Evolutionary conservation across 2,113 vertebrate genomes (phyloP).

Genomic region (Ceyx melanurus): DNA sequence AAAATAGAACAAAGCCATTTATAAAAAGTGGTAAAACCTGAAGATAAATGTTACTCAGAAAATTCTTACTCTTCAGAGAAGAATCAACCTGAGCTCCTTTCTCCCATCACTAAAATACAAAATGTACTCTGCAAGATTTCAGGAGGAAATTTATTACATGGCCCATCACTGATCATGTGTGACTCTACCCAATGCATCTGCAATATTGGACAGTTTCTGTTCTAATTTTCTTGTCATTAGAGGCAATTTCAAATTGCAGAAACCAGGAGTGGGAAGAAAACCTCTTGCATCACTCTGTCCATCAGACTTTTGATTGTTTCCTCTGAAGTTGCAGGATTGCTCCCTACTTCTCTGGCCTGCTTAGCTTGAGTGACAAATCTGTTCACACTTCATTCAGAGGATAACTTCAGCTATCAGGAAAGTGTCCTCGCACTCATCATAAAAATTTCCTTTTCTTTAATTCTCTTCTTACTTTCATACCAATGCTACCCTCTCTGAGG

Average conservation of each 20-base stretch:
- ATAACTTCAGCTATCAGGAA: background rate
- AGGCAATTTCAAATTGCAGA: background rate
- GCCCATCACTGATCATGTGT: fast-evolving
- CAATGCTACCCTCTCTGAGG: background rate
- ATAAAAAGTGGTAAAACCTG: background rate
- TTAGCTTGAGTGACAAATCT: background rate
- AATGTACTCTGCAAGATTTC: background rate
- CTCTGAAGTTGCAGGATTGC: background rate
- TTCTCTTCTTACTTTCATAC: background rate
- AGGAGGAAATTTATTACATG: background rate
- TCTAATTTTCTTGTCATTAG: background rate
- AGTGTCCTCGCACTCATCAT: background rate
- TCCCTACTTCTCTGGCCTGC: background rate
- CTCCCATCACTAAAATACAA: background rate
- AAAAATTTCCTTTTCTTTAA: background rate
- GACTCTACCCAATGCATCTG: background rate
- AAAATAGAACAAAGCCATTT: slow-evolving; percentile 19
- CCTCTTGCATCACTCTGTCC: background rate
- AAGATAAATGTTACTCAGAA: background rate
- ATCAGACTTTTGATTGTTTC: background rate
- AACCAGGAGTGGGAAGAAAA: background rate
- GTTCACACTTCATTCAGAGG: background rate
- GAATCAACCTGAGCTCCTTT: background rate
- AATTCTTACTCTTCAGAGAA: background rate
- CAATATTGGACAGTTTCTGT: background rate